A percentile compares a stretch with the other conserved stretches of the same genome.
These are phyloP conservation scores for Melanotaenia trifasciata DNA, from an alignment of 2,797 vertebrate species.

Conservation along the genomic window DNA sequence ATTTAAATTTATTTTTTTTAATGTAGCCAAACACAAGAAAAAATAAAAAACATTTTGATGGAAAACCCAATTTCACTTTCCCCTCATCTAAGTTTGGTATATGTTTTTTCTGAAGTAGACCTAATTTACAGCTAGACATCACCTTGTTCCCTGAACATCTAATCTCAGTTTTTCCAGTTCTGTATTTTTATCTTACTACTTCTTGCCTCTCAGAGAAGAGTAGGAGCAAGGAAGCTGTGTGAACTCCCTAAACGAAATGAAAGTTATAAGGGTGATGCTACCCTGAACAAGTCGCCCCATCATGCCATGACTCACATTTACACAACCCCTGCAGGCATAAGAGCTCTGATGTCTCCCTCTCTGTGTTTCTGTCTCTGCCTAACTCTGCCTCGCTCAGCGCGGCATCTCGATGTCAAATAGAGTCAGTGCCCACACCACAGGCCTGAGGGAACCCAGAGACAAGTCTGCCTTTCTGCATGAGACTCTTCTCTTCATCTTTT, in stretches of 20 bases:
- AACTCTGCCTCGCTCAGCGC: slow-evolving; percentile 72
- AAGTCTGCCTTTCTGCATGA: slow-evolving; percentile 70
- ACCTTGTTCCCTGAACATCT: slow-evolving; percentile 38
- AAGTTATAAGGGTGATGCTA: slow-evolving; percentile 73
- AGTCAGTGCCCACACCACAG: slow-evolving; percentile 77
- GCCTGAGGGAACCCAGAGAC: slow-evolving; percentile 76
- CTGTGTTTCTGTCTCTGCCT: slow-evolving; percentile 70
- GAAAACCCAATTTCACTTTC: background rate
- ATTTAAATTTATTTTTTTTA: no score
- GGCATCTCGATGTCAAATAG: slow-evolving; percentile 78
- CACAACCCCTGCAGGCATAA: slow-evolving; percentile 70
- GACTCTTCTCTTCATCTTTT: slow-evolving; percentile 64
- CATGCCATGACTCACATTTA: slow-evolving; percentile 76
- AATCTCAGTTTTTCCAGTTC: slow-evolving; percentile 41
- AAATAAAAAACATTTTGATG: background rate
- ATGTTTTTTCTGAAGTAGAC: slow-evolving; percentile 9
- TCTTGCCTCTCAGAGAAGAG: slow-evolving; percentile 44
- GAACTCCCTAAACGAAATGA: slow-evolving; percentile 70
- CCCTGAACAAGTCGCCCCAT: slow-evolving; percentile 73
- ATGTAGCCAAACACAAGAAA: background rate
- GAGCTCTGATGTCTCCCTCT: slow-evolving; percentile 71
- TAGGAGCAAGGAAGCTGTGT: slow-evolving; percentile 56
- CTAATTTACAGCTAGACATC: slow-evolving; percentile 17
- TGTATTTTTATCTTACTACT: slow-evolving; percentile 51
- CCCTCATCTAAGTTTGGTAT: background rate